Conservation (phyloP, 1,140 invertebrate genomes). For the Atta texana region DNA sequence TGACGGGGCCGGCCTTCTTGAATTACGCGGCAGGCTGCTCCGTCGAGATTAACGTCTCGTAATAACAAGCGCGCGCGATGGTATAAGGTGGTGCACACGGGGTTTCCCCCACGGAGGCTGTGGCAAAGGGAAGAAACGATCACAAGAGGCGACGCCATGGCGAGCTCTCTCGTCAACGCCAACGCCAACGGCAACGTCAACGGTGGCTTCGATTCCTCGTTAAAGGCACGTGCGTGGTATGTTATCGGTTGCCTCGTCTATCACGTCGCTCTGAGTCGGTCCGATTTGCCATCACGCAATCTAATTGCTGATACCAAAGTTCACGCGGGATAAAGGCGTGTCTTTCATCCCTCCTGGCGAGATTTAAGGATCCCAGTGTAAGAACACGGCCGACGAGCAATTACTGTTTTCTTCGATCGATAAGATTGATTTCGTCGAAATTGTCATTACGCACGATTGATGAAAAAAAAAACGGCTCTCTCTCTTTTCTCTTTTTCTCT, state of each 20-base stretch:
- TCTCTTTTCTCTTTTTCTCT: background rate
- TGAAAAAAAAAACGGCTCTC: background rate
- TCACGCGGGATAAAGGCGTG: constrained; percentile 35
- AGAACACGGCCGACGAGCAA: constrained; percentile 41
- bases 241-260: constrained; percentile 74
- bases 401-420: constrained; percentile 55
- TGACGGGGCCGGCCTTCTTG: constrained; percentile 69
- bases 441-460: constrained; percentile 51
- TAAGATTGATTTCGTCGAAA: constrained; percentile 30
- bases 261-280: constrained; percentile 26
- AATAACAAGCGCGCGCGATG: constrained; percentile 58
- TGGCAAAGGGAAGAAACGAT: constrained; percentile 61
- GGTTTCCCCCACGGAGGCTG: background rate
- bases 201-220: constrained; percentile 74
- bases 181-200: background rate
- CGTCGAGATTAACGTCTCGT: constrained; percentile 65
- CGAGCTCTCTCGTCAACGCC: constrained; percentile 5
- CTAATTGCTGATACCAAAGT: constrained; percentile 74
- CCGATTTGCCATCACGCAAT: constrained; percentile 52
- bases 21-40: constrained; percentile 62
- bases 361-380: background rate
- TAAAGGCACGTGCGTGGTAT: constrained; percentile 75
- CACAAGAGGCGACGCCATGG: constrained; percentile 17
- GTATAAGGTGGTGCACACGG: constrained; percentile 55
- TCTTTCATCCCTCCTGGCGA: background rate